Percentiles rank a stretch among this genome's conserved stretches.
Evolutionary conservation across 2,888 invertebrate genomes (phyloP).

Genomic region (Cremastinae sp.): DNA sequence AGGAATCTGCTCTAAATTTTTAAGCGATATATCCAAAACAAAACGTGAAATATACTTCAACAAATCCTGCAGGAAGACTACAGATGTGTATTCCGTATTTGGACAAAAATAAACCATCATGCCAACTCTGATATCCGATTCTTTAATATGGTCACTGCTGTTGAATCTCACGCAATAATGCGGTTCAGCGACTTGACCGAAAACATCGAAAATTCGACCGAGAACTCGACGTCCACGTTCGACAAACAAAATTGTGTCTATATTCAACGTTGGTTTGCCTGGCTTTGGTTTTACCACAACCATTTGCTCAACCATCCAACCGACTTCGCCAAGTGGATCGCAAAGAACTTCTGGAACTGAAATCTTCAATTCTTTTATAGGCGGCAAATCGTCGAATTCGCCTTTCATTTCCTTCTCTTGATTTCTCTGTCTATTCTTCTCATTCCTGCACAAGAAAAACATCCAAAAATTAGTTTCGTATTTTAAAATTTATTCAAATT

Average conservation of each 20-base stretch:
- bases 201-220: constrained; percentile 94
- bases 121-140: constrained; percentile 85
- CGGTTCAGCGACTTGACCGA: constrained; percentile 92
- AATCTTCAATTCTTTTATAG: constrained; percentile 90
- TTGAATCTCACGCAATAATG: constrained; percentile 96
- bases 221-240: constrained; percentile 88
- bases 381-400: constrained; percentile 89
- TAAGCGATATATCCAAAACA: constrained; percentile 4
- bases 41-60: constrained; percentile 82
- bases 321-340: constrained; percentile 85
- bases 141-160: constrained; percentile 87
- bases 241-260: constrained; percentile 93
- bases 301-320: constrained; percentile 77
- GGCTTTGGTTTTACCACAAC: constrained; percentile 89
- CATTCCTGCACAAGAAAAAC: constrained; percentile 51
- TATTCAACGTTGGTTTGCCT: constrained; percentile 89
- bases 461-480: too few relatives aligned
- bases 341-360: constrained; percentile 89
- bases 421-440: constrained; percentile 42
- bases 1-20: constrained; percentile 4
- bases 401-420: constrained; percentile 74
- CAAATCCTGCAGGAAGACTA: constrained; percentile 88
- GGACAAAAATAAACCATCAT: constrained; percentile 92
- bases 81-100: constrained; percentile 87
- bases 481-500: constrained; percentile 4